Base-by-base conservation (phyloP, 2,888 invertebrate genomes). In the Chironomus riparius region DNA sequence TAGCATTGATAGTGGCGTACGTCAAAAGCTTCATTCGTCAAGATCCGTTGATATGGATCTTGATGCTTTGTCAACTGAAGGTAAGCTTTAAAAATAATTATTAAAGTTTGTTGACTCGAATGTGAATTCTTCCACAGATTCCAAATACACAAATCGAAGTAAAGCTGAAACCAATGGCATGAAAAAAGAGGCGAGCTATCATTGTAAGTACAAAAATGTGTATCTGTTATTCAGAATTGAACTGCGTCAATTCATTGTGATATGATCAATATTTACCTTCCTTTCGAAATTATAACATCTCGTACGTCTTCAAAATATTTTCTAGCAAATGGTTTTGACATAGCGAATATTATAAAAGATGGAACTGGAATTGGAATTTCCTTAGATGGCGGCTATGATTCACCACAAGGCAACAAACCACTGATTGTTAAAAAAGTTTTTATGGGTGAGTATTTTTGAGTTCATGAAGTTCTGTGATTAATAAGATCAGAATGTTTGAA, bases 361-460 rank as follows among this genome's bases (percentile, higher is more conserved):
- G 94, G 93, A 77, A 92, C 94, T 78, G 97, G 97, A 4, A 88
- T 97, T 76, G 97, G 97, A 72, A 96, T 97, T 84, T 95, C 96
- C 80, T 89, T 97, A 78, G 96, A 97, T 81, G 97, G 97, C 74
- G 97, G 97, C 70, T 90, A 92, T 79, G 95, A 94, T 83, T 96
- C 96, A 24, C 94, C 94, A 5, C 87, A 90, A 77, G 97, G 97
- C 24, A 94, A 97, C 84, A 88, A 90, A 80, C 95, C 97, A 69
- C 88, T 97, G 78, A 89, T 92, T 74, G 90, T 97, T 80, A 97
- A 96, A 85, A 95, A 96, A 86, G 91, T 97, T 79, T 97, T 97
- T 82, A 93, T 93, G 87, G 96, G 97, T 96, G 84, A 82, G 84
- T 81, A 56, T 13, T 50, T 50, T 72, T 68, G 6, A 48, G 50